Evolutionary conservation across 2,797 vertebrate genomes (phyloP).

Genomic region (Chaunax sp.): DNA sequence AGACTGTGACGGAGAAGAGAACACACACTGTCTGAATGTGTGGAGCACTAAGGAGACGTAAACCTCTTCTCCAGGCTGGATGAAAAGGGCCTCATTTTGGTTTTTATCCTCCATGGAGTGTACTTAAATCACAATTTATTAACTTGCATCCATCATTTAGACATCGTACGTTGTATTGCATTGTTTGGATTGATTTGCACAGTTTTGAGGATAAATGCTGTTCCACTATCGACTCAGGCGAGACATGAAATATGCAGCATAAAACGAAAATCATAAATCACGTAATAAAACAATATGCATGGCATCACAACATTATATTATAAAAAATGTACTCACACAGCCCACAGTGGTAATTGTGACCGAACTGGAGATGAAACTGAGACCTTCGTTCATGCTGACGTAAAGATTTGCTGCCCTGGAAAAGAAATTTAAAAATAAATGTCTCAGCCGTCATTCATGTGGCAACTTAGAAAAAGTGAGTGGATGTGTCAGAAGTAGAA

Average conservation of each 20-base stretch:
- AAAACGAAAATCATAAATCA: too few relatives aligned
- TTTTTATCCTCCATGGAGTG: slow-evolving; percentile 18
- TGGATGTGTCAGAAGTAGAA: slow-evolving; percentile 13
- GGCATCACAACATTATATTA: not conserved
- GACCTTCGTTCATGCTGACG: slow-evolving; percentile 98
- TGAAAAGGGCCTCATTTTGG: slow-evolving; percentile 13
- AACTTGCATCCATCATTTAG: slow-evolving; percentile 15
- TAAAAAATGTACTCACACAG: slow-evolving; percentile 89
- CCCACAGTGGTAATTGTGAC: slow-evolving; percentile 97
- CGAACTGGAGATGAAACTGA: slow-evolving; percentile 98
- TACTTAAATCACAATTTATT: slow-evolving; percentile 15
- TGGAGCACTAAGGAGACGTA: slow-evolving; percentile 5
- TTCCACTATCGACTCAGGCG: too few relatives aligned
- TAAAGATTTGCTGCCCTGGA: slow-evolving; percentile 94
- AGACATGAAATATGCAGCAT: too few relatives aligned
- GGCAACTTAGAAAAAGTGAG: slow-evolving; percentile 8
- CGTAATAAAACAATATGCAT: not conserved
- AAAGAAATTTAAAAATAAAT: slow-evolving; percentile 21
- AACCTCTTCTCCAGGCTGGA: slow-evolving; percentile 19
- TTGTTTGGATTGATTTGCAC: not conserved
- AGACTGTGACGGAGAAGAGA: slow-evolving; percentile 83
- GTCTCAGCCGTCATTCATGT: slow-evolving; percentile 6
- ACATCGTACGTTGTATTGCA: not conserved
- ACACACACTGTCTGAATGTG: slow-evolving; percentile 28
- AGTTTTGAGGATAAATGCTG: too few relatives aligned